Evolutionary conservation across 2,797 vertebrate species (phyloP).

Genomic region (Sebastes kiyomatsui): DNA sequence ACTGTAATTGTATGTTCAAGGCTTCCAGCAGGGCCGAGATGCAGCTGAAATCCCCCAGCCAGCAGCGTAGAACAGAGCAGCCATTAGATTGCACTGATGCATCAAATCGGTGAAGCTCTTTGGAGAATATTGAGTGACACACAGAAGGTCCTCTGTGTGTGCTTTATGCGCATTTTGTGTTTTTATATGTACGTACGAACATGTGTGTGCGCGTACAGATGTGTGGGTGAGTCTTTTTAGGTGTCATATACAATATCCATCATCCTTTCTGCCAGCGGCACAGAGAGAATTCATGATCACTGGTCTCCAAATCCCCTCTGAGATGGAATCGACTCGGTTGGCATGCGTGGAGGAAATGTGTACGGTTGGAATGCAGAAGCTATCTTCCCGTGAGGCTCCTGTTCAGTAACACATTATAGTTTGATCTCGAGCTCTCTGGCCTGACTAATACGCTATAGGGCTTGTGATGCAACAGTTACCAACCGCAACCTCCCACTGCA

Average conservation of each 20-base stretch:
- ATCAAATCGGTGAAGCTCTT: constrained; percentile 52
- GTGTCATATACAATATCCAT: constrained; percentile 63
- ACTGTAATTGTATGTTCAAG: constrained; percentile 65
- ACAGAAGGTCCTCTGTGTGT: constrained; percentile 33
- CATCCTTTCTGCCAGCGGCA: constrained; percentile 45
- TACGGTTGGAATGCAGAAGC: constrained; percentile 42
- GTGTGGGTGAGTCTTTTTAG: constrained; percentile 52
- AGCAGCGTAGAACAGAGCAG: constrained; percentile 45
- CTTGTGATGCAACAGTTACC: constrained; percentile 70
- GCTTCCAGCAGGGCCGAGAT: constrained; percentile 42
- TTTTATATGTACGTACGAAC: constrained; percentile 5
- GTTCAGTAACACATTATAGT: constrained; percentile 49
- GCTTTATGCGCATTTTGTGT: constrained; percentile 22
- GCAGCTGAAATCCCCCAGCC: constrained; percentile 53
- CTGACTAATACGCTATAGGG: constrained; percentile 45
- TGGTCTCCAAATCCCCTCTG: constrained; percentile 54
- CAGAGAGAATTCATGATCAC: constrained; percentile 66
- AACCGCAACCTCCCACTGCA: constrained; percentile 46
- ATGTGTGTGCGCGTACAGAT: constrained; percentile 13
- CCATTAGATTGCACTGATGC: constrained; percentile 63
- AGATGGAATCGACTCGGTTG: constrained; percentile 43
- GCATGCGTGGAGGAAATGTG: constrained; percentile 43
- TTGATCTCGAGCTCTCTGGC: constrained; percentile 68
- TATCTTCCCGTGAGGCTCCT: constrained; percentile 36
- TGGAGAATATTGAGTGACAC: constrained; percentile 45